Evolutionary conservation across 2,797 vertebrate genomes (phyloP).

Genomic region (Catharus ustulatus): DNA sequence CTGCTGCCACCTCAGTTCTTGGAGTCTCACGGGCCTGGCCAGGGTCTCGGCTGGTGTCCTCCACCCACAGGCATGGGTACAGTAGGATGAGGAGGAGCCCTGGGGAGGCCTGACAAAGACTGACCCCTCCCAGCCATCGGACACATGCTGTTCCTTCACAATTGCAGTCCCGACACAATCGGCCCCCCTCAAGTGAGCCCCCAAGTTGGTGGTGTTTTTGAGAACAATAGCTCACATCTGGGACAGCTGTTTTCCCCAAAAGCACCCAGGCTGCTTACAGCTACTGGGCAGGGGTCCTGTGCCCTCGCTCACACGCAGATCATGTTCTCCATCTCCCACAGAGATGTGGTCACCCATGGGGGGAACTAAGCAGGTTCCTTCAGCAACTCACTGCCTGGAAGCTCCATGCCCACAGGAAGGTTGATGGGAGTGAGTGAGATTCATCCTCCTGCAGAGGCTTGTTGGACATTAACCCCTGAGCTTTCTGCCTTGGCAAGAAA

Average conservation of each 20-base stretch:
- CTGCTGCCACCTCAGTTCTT: neutral
- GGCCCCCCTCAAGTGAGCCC: neutral
- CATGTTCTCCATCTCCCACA: neutral
- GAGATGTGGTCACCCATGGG: neutral
- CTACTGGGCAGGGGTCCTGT: neutral
- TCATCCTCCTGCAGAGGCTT: neutral
- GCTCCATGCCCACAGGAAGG: neutral
- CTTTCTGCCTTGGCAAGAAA: neutral
- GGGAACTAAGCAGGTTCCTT: neutral
- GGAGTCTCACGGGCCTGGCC: neutral
- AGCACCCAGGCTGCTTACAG: neutral
- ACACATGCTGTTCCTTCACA: conserved; percentile 46
- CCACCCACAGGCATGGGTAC: neutral
- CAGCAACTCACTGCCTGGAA: neutral
- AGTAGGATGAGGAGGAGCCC: neutral
- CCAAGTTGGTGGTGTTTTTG: neutral
- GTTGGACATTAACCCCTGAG: neutral
- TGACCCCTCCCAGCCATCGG: neutral
- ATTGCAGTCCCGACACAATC: conserved; percentile 11
- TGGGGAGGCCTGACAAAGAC: conserved; percentile 31
- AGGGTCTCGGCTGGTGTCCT: neutral
- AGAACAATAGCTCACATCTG: conserved; percentile 62
- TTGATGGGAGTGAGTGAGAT: accelerated
- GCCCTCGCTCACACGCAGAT: neutral
- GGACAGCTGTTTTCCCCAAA: conserved; percentile 19